Conservation (phyloP, 2,888 invertebrate genomes). For the Noctua janthina region DNA sequence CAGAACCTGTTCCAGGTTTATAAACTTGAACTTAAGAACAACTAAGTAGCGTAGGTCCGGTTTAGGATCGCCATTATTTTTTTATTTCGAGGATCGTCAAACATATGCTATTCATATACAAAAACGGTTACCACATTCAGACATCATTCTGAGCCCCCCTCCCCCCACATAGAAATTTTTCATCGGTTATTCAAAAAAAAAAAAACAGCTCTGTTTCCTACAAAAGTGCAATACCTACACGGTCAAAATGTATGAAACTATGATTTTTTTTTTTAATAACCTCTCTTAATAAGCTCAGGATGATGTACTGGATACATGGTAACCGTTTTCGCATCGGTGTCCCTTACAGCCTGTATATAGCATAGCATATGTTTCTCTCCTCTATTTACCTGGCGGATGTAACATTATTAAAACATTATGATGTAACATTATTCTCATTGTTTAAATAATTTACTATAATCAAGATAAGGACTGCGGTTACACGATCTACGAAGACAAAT, state of each 20-base stretch:
- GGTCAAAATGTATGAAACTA: no score
- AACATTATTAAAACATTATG: not conserved
- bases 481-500: slow-evolving; percentile 22
- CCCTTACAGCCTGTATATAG: no score
- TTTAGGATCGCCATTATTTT: slow-evolving; percentile 19
- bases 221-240: no score
- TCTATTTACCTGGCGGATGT: slow-evolving; percentile 13
- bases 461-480: slow-evolving; percentile 39
- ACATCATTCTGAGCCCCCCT: no score
- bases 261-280: no score
- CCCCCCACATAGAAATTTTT: no score
- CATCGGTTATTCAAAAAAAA: no score
- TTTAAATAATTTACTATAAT: slow-evolving; percentile 42
- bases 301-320: no score
- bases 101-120: not conserved
- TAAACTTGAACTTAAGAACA: slow-evolving; percentile 64
- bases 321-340: no score
- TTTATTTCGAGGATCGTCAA: not conserved
- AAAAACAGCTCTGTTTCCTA: no score
- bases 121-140: no score
- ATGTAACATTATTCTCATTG: not conserved
- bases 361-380: not conserved
- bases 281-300: no score
- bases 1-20: slow-evolving; percentile 55
- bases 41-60: slow-evolving; percentile 27